Base-by-base conservation (phyloP, 2,797 vertebrate genomes). In the Xenopus petersii region DNA sequence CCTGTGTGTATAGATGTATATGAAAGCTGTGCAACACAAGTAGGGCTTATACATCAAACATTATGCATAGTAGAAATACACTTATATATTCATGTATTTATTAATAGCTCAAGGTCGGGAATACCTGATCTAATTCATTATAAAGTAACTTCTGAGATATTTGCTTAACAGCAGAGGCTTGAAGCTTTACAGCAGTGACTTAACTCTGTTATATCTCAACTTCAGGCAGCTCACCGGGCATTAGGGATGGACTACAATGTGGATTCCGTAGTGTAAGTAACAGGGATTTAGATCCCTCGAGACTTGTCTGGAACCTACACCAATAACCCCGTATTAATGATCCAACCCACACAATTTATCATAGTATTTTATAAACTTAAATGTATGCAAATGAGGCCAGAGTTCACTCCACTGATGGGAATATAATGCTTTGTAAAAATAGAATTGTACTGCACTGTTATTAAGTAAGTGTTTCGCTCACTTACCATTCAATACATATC, bases 211-310 rank as follows among this genome's bases (percentile, higher is more conserved):
- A 12, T 74, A 5, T 1, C 0, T 82, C 30, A 77, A 15, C 70
- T 1, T 0, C 82, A 93, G 92, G 87, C 88, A 16, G 88, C 82
- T 2, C 81, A 86, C 0, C 87, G 87, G 70, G 94, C 89, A 65
- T 90, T 99, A 67, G 93, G 84, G 72, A 81, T 90, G 2, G 92
- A 96, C 65, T 99, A 94, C 46, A 87, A 90, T 5, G 92, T 93
- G 0, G 89, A 94, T 0, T 95, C 95, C 66, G 81, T 99, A 15
- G 89, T 99, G 98, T 99, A 84, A 98, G 96, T 92, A 80, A n/a
- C 46, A 26, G 13, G 36, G 11, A 63, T 62, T 36, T 64, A 16
- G 9, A 62, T 30, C n/a, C 10, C 36, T 24, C 16, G 24, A 55
- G 30, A 3, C 47, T 61, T 51, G 47, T 30, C 36, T 71, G 15